Evolutionary conservation across 2,113 vertebrate species (phyloP).

Genomic region (Thymallus thymallus): DNA sequence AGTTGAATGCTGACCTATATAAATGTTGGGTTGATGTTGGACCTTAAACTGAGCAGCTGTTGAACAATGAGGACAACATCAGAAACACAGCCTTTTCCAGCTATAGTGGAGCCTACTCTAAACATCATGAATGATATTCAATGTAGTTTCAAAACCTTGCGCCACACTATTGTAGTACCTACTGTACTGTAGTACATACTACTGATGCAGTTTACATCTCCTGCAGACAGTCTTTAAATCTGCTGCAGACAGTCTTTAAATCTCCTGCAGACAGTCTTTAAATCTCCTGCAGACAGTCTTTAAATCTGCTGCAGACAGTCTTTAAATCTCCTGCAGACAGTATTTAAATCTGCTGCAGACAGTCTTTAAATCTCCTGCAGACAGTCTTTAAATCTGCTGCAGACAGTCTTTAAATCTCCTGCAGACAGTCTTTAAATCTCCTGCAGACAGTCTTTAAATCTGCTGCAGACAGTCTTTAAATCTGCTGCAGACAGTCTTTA

Average conservation of each 20-base stretch:
- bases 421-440: constrained; percentile 5
- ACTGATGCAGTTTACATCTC: constrained; percentile 2
- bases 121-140: too few relatives aligned
- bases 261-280: background rate
- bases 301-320: too few relatives aligned
- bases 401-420: constrained; percentile 10
- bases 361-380: constrained; percentile 6
- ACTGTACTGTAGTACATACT: too few relatives aligned
- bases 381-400: background rate
- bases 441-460: background rate
- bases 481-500: background rate
- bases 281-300: background rate
- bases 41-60: constrained; percentile 18
- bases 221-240: constrained; percentile 6
- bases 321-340: constrained; percentile 3
- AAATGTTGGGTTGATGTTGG: constrained; percentile 39
- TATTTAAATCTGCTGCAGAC: background rate
- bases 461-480: too few relatives aligned
- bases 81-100: too few relatives aligned
- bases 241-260: constrained; percentile 6
- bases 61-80: constrained; percentile 26
- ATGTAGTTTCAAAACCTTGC: too few relatives aligned
- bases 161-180: too few relatives aligned
- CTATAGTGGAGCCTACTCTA: too few relatives aligned
- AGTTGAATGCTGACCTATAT: constrained; percentile 54